Evolutionary conservation across 2,888 invertebrate species (phyloP).

Genomic region (Perizoma affinitatum): DNA sequence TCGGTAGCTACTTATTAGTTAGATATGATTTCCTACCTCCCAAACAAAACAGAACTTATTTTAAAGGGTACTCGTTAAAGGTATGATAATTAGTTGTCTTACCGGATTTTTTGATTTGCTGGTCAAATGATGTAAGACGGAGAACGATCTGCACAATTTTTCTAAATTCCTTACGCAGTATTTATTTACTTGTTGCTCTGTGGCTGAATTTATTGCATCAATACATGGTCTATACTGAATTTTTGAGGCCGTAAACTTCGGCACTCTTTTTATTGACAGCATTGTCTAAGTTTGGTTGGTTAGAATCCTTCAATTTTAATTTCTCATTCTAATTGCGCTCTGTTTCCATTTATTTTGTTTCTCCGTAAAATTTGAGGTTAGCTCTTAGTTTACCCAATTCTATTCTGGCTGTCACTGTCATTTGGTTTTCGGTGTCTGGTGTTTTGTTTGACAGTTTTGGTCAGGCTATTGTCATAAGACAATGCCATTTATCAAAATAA

Average conservation of each 20-base stretch:
- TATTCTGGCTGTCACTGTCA: too few relatives aligned
- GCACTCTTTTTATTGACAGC: constrained; percentile 69
- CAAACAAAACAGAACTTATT: too few relatives aligned
- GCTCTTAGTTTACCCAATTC: too few relatives aligned
- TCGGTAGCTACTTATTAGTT: too few relatives aligned
- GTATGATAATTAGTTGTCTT: constrained; percentile 31
- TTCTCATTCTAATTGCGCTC: neutral
- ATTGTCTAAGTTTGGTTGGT: constrained; percentile 40
- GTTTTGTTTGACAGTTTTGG: too few relatives aligned
- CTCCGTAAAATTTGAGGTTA: neutral
- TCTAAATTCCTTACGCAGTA: constrained; percentile 51
- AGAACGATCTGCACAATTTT: constrained; percentile 67
- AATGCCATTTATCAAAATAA: too few relatives aligned
- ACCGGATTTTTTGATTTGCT: constrained; percentile 64
- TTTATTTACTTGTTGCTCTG: constrained; percentile 58
- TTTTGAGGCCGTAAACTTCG: constrained; percentile 64
- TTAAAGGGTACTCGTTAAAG: too few relatives aligned
- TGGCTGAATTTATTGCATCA: constrained; percentile 46
- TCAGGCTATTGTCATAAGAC: too few relatives aligned
- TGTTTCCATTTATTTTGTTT: neutral
- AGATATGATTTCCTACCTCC: too few relatives aligned
- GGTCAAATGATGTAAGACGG: constrained; percentile 62
- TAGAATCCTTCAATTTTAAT: neutral
- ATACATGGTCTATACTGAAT: constrained; percentile 60
- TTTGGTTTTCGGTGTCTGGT: too few relatives aligned